Conservation (phyloP, 2,113 vertebrate species). For the Myodes glareolus region DNA sequence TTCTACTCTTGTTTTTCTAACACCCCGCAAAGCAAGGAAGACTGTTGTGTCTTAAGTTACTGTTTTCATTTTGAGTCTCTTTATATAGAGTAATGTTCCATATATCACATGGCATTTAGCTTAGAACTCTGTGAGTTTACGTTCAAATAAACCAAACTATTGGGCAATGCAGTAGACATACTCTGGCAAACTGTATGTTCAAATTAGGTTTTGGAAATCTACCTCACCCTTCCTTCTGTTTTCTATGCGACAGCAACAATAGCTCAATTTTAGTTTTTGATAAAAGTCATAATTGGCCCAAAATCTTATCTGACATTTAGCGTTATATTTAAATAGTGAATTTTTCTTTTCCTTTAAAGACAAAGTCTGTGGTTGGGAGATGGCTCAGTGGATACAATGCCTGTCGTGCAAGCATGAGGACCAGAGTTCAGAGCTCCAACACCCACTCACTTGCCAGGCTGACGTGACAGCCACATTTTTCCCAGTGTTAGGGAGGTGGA, state of each 20-base stretch:
- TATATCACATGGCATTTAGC: background rate
- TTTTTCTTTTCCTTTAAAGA: background rate
- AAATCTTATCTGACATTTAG: background rate
- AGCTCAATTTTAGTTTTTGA: background rate
- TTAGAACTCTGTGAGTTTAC: background rate
- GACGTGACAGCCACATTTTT: background rate
- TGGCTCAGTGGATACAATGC: background rate
- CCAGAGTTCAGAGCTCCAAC: background rate
- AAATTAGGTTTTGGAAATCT: background rate
- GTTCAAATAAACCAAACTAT: background rate
- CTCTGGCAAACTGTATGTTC: background rate
- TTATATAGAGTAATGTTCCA: no score
- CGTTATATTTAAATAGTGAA: background rate
- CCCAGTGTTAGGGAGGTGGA: background rate
- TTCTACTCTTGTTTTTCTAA: background rate
- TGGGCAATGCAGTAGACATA: background rate
- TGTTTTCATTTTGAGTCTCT: slow-evolving; percentile 6
- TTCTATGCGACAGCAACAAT: background rate
- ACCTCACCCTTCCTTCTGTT: background rate
- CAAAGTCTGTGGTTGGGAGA: background rate
- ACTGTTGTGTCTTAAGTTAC: background rate
- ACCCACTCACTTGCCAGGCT: background rate
- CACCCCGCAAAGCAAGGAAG: background rate
- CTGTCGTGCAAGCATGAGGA: background rate
- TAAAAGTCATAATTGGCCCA: background rate